phyloP scores from a whole-genome alignment of 2,797 vertebrate genomes.

The Ambastaia sidthimunki region DNA sequence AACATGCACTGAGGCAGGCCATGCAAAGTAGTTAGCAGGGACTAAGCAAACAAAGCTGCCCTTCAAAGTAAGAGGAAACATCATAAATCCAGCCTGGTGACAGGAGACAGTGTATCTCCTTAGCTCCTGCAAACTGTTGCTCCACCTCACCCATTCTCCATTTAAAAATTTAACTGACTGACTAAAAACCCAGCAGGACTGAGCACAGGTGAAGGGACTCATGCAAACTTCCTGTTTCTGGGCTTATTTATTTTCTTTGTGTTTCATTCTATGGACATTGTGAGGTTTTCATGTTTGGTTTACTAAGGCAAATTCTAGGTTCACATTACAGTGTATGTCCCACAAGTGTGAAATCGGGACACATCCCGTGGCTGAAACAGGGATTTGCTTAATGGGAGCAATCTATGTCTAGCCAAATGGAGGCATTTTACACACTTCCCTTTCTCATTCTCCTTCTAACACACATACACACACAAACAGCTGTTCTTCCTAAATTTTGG shows the following conservation, averaged over 20 bases:
- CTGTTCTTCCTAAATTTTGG: conserved; percentile 59
- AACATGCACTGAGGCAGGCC: conserved; percentile 51
- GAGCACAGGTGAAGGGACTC: conserved; percentile 45
- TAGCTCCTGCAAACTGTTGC: conserved; percentile 66
- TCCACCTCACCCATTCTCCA: conserved; percentile 61
- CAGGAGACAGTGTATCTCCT: conserved; percentile 69
- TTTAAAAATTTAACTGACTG: conserved; percentile 35
- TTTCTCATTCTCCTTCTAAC: conserved; percentile 28
- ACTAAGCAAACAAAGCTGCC: conserved; percentile 69
- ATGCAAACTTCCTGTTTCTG: not conserved
- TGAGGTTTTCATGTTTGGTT: not conserved
- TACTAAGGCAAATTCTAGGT: not conserved
- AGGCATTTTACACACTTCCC: conserved; percentile 59
- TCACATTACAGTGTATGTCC: not conserved
- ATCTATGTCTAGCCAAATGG: conserved; percentile 64
- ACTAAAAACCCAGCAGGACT: conserved; percentile 53
- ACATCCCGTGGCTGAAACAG: conserved; percentile 39
- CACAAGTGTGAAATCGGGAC: conserved; percentile 57
- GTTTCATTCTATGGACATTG: not conserved
- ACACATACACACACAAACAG: conserved; percentile 58
- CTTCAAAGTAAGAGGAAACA: conserved; percentile 70
- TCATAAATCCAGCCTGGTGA: conserved; percentile 75
- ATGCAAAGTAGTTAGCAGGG: conserved; percentile 61
- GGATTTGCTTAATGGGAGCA: conserved; percentile 60
- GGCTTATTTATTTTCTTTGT: not conserved